These are phyloP conservation scores for Cylloceria caligata DNA, from an alignment of 2,888 invertebrate species.

Conservation along the genomic window DNA sequence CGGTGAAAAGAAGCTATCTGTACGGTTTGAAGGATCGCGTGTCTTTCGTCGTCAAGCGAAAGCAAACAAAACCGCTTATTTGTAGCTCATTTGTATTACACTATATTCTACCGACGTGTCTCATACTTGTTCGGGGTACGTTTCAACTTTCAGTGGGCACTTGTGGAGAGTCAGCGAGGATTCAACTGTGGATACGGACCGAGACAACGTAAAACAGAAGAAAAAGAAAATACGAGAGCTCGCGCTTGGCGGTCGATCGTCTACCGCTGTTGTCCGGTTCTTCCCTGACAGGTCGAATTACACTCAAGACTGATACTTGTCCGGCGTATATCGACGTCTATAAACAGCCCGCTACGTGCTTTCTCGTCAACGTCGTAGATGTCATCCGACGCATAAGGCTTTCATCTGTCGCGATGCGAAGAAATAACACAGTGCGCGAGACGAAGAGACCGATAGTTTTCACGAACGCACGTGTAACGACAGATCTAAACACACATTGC, in stretches of 20 bases:
- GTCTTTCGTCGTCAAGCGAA: constrained; percentile 37
- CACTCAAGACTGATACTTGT: constrained; percentile 55
- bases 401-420: background rate
- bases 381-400: constrained; percentile 35
- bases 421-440: background rate
- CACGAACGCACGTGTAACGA: background rate
- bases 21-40: constrained; percentile 48
- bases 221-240: constrained; percentile 28
- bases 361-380: constrained; percentile 30
- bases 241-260: constrained; percentile 40
- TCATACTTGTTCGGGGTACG: constrained; percentile 22
- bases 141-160: constrained; percentile 60
- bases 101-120: constrained; percentile 33
- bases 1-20: constrained; percentile 40
- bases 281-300: constrained; percentile 54
- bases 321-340: background rate
- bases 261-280: background rate
- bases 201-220: constrained; percentile 20
- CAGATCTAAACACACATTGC: constrained; percentile 45
- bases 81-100: constrained; percentile 57
- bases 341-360: constrained; percentile 24
- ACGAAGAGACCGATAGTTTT: background rate
- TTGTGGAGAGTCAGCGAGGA: constrained; percentile 55
- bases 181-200: constrained; percentile 20
- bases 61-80: constrained; percentile 61